Evolutionary conservation across 2,888 invertebrate species (phyloP).

Genomic region (Philopedon plagiatum): DNA sequence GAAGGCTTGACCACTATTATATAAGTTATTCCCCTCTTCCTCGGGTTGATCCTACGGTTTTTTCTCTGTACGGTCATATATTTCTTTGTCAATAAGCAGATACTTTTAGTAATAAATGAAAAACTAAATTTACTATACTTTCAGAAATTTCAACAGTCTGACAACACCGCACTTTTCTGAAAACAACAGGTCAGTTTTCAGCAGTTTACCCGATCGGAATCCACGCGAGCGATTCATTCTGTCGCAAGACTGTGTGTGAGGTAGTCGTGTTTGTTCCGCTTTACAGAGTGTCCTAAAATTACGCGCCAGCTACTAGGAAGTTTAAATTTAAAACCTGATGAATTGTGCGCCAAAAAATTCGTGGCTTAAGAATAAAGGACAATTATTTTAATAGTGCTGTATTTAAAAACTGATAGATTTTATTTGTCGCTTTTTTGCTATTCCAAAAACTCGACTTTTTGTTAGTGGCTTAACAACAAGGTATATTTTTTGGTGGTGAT

Average conservation of each 20-base stretch:
- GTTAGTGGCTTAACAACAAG: neutral
- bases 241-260: slow-evolving; percentile 25
- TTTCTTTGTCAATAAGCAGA: too few species aligned
- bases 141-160: neutral
- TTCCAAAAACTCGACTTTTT: neutral
- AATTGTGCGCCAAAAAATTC: slow-evolving; percentile 27
- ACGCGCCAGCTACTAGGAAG: slow-evolving; percentile 33
- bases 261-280: slow-evolving; percentile 20
- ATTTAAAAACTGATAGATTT: neutral
- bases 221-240: slow-evolving; percentile 48
- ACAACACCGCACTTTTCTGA: slow-evolving; percentile 46
- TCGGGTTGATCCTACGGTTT: too few species aligned
- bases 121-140: too few species aligned
- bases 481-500: neutral
- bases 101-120: too few species aligned
- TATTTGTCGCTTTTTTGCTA: neutral
- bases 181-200: slow-evolving; percentile 49
- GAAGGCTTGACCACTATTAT: too few species aligned
- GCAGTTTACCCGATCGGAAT: slow-evolving; percentile 37
- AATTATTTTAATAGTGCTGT: neutral
- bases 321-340: slow-evolving; percentile 23
- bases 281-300: slow-evolving; percentile 25
- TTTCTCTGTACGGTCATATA: too few species aligned
- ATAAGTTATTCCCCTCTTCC: too few species aligned
- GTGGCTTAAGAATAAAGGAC: slow-evolving; percentile 2